Percentiles rank a stretch among this genome's conserved stretches.
phyloP scores from a whole-genome alignment of 2,797 vertebrate species.

The Sparus aurata region DNA sequence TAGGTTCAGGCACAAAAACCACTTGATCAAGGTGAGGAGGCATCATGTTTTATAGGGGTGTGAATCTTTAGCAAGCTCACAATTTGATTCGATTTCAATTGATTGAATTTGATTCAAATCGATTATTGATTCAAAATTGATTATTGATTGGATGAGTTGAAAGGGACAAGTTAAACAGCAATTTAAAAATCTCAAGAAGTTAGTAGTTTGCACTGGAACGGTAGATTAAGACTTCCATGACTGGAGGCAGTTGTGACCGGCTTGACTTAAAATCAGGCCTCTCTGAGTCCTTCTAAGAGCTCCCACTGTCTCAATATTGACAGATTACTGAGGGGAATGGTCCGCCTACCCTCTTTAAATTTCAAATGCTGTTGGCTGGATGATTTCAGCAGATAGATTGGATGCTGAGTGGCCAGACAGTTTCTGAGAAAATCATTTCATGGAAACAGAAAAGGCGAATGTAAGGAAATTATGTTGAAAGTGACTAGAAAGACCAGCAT shows the following conservation, averaged over 20 bases:
- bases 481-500: not conserved
- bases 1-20: no score
- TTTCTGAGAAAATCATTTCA: constrained; percentile 7
- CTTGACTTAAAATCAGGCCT: constrained; percentile 31
- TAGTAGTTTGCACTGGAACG: constrained; percentile 12
- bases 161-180: constrained; percentile 8
- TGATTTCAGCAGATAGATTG: constrained; percentile 45
- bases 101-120: no score
- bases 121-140: no score
- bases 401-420: constrained; percentile 17
- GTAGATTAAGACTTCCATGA: constrained; percentile 27
- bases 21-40: no score
- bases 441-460: constrained; percentile 16
- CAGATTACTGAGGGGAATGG: constrained; percentile 34
- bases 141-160: no score
- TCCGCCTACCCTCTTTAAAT: constrained; percentile 45
- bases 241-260: constrained; percentile 13
- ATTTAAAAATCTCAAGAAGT: constrained; percentile 23
- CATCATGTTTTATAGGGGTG: no score
- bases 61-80: no score
- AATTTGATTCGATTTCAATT: no score
- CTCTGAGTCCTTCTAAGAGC: constrained; percentile 55
- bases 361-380: constrained; percentile 55
- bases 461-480: not conserved
- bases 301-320: constrained; percentile 53